Evolutionary conservation across 2,797 vertebrate genomes (phyloP).

Genomic region (Myotis findleyi): DNA sequence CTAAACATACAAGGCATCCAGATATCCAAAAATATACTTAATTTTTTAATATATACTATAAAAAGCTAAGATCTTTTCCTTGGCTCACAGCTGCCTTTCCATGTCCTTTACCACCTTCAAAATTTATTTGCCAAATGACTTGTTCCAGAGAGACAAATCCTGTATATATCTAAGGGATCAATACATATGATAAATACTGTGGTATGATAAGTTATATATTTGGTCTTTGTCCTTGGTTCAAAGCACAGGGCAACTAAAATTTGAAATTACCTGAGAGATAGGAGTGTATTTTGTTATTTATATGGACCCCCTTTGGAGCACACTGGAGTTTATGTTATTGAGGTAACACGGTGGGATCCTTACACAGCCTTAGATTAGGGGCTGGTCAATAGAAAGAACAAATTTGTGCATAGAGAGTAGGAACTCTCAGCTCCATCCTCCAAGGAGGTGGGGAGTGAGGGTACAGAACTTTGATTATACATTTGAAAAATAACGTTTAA

Average conservation of each 20-base stretch:
- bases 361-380: not conserved
- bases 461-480: not conserved
- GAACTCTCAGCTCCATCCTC: not conserved
- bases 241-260: not conserved
- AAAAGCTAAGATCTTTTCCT: not conserved
- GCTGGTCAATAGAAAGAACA: not conserved
- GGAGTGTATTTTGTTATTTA: not conserved
- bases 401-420: not conserved
- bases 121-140: not conserved
- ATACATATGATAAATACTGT: not conserved
- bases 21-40: not conserved
- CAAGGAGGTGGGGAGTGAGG: not conserved
- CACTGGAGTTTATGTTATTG: not conserved
- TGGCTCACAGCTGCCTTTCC: not conserved
- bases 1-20: not conserved
- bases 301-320: not conserved
- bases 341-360: rapidly evolving
- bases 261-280: not conserved
- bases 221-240: not conserved
- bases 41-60: not conserved
- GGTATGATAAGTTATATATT: not conserved
- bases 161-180: not conserved
- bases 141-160: not conserved
- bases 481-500: not conserved
- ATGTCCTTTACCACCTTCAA: not conserved